Conservation (phyloP, 1,140 invertebrate species). For the Neodiprion pinetum region DNA sequence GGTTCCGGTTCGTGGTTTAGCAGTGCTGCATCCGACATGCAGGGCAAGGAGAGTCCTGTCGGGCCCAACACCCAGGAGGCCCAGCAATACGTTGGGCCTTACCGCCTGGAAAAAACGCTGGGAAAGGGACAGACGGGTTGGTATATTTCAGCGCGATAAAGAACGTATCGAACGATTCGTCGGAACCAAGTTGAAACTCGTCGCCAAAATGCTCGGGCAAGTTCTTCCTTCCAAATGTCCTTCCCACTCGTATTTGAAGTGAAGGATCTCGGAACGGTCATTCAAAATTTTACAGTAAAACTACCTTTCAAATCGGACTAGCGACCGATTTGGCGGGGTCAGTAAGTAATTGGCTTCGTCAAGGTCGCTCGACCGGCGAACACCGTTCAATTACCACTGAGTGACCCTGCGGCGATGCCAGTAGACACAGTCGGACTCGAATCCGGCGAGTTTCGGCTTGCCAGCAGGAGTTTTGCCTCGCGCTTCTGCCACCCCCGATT, state of each 20-base stretch:
- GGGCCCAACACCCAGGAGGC: conserved; percentile 70
- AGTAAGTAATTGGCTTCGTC: neutral
- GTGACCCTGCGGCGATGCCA: neutral
- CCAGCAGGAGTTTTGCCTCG: too few relatives aligned
- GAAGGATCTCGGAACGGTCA: too few relatives aligned
- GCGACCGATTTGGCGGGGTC: neutral
- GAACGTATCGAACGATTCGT: neutral
- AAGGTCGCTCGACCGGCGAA: neutral
- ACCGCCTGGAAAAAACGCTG: conserved; percentile 97
- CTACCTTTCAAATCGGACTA: too few relatives aligned
- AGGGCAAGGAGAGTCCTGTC: conserved; percentile 54
- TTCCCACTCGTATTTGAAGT: too few relatives aligned
- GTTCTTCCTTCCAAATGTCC: too few relatives aligned
- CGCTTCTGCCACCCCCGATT: too few relatives aligned
- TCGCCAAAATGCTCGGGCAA: too few relatives aligned
- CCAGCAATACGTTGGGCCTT: conserved; percentile 97
- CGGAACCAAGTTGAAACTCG: neutral
- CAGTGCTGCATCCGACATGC: conserved; percentile 34
- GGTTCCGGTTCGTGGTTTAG: neutral
- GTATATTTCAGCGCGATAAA: conserved; percentile 23
- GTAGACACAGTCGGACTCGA: neutral
- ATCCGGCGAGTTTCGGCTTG: neutral
- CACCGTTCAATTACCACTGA: neutral
- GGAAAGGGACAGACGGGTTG: conserved; percentile 99
- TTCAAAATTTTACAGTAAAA: too few relatives aligned